A percentile compares a stretch with the other conserved stretches of the same genome.
phyloP scores from a whole-genome alignment of 2,888 invertebrate species.

The Thelaira solivaga region DNA sequence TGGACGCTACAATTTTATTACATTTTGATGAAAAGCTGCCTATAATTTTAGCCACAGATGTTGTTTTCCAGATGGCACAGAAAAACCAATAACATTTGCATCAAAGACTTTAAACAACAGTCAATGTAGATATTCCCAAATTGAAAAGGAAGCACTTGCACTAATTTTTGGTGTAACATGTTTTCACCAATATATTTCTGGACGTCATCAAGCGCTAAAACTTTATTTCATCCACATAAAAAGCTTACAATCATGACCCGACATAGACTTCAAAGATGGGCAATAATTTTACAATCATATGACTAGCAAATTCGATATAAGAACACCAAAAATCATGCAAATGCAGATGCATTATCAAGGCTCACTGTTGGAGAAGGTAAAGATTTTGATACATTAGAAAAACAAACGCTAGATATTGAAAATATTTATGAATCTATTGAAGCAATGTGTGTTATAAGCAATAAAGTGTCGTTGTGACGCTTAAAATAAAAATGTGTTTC shows the following conservation, averaged over 20 bases:
- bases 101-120: conserved; percentile 9
- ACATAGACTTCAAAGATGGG: conserved; percentile 56
- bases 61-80: conserved; percentile 38
- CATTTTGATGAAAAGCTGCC: conserved; percentile 57
- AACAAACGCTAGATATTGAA: too few relatives aligned
- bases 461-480: too few relatives aligned
- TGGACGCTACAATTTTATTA: conserved; percentile 31
- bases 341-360: too few relatives aligned
- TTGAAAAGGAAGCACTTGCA: conserved; percentile 59
- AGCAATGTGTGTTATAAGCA: too few relatives aligned
- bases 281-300: conserved; percentile 52
- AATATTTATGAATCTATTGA: too few relatives aligned
- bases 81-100: conserved; percentile 44
- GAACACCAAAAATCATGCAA: conserved; percentile 45
- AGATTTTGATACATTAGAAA: conserved; percentile 35
- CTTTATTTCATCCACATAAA: conserved; percentile 56
- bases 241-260: conserved; percentile 50
- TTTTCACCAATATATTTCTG: conserved; percentile 50
- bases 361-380: conserved; percentile 56
- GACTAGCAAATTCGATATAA: conserved; percentile 50
- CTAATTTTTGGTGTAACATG: conserved; percentile 54
- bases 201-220: conserved; percentile 49
- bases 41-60: conserved; percentile 42
- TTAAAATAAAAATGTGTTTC: too few relatives aligned
- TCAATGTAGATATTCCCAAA: conserved; percentile 54